A percentile compares a stretch with the other conserved stretches of the same genome.
phyloP scores from a whole-genome alignment of 2,888 invertebrate genomes.

The Gymnoscelis rufifasciata region DNA sequence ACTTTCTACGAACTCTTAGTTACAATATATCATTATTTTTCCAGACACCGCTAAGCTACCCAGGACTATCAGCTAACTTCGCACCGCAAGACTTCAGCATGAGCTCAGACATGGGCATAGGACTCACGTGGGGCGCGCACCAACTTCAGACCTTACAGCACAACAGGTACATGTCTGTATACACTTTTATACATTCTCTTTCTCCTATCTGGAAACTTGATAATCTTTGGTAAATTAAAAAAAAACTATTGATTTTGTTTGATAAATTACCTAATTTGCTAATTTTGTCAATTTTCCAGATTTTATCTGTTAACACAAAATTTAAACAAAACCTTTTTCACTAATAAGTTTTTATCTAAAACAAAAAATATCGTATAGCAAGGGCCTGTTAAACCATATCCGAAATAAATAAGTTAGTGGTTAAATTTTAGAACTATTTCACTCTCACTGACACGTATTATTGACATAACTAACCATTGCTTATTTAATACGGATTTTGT shows the following conservation, averaged over 20 bases:
- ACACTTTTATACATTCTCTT: slow-evolving; percentile 45
- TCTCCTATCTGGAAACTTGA: slow-evolving; percentile 18
- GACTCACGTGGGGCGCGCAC: slow-evolving; percentile 83
- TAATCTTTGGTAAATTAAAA: background rate
- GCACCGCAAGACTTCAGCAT: slow-evolving; percentile 89
- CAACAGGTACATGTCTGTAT: slow-evolving; percentile 82
- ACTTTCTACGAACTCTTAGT: no score
- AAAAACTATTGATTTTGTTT: background rate
- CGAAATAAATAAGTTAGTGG: no score
- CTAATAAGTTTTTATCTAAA: no score
- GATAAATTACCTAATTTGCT: background rate
- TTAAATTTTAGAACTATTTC: no score
- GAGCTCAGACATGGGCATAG: slow-evolving; percentile 85
- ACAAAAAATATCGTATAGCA: no score
- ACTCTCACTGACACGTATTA: no score
- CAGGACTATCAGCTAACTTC: slow-evolving; percentile 81
- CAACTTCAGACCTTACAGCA: slow-evolving; percentile 84
- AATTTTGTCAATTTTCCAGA: slow-evolving; percentile 8
- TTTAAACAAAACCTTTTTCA: no score
- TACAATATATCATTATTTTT: no score
- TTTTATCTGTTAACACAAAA: background rate
- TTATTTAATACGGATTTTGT: no score
- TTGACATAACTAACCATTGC: no score
- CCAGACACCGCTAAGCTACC: slow-evolving; percentile 80
- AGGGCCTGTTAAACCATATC: no score